phyloP scores from a whole-genome alignment of 2,113 vertebrate genomes.

The Illadopsis cleaveri region DNA sequence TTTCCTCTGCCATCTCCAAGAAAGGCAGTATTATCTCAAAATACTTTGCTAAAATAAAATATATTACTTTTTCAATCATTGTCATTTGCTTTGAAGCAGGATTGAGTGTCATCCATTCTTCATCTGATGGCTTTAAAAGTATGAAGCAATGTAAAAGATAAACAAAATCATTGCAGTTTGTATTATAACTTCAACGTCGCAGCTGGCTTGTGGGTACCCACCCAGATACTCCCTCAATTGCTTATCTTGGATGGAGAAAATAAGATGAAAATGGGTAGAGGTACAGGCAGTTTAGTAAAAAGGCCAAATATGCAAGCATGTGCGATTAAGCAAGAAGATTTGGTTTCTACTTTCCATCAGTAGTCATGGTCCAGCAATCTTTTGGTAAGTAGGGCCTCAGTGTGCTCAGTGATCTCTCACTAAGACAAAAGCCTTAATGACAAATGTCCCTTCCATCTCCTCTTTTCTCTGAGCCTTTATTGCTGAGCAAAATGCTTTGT shows the following conservation, averaged over 20 bases:
- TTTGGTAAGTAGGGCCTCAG: background rate
- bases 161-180: background rate
- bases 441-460: background rate
- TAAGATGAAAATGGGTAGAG: background rate
- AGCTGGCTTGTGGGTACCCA: background rate
- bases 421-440: background rate
- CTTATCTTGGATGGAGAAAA: background rate
- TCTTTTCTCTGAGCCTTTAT: background rate
- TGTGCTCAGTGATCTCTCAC: fast-evolving
- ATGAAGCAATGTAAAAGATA: background rate
- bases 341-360: background rate
- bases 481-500: fast-evolving
- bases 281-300: background rate
- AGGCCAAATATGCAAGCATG: fast-evolving
- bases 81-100: background rate
- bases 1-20: background rate
- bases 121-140: background rate
- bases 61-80: background rate
- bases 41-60: background rate
- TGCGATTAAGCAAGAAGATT: background rate
- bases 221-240: fast-evolving
- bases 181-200: background rate
- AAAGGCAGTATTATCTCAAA: background rate
- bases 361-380: background rate
- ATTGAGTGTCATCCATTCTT: background rate